phyloP scores from a whole-genome alignment of 2,797 vertebrate genomes.

The Sylvilagus floridanus region DNA sequence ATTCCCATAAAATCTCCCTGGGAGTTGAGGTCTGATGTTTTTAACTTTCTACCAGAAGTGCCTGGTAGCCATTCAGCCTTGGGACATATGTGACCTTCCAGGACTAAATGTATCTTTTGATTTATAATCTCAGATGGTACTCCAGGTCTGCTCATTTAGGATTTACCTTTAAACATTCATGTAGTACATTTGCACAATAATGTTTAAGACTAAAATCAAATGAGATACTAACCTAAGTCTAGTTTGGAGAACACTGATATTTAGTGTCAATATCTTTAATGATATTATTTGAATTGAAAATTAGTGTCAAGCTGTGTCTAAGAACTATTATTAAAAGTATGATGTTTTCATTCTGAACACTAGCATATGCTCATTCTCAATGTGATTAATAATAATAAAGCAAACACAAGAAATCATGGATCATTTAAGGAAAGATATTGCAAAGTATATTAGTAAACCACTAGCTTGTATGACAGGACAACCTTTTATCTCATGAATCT shows the following conservation, averaged over 20 bases:
- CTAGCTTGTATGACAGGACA: neutral
- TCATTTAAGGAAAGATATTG: neutral
- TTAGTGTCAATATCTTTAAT: neutral
- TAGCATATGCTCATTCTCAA: neutral
- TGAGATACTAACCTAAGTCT: neutral
- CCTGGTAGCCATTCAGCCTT: neutral
- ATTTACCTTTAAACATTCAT: neutral
- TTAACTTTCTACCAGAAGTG: neutral
- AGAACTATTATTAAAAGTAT: neutral
- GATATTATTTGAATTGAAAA: constrained; percentile 46
- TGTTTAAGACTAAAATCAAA: neutral
- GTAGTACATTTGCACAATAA: neutral
- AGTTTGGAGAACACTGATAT: neutral
- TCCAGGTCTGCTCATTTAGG: neutral
- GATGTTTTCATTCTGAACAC: neutral
- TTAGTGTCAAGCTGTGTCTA: neutral
- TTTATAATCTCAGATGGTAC: neutral
- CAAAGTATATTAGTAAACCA: neutral
- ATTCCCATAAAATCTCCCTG: neutral
- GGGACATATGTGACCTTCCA: neutral
- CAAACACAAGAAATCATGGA: neutral
- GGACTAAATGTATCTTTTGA: neutral
- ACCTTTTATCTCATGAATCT: neutral
- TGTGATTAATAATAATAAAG: neutral
- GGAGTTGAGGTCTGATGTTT: neutral